Conservation (phyloP, 2,888 invertebrate genomes). For the Vannuccia rotundouncinata region DNA sequence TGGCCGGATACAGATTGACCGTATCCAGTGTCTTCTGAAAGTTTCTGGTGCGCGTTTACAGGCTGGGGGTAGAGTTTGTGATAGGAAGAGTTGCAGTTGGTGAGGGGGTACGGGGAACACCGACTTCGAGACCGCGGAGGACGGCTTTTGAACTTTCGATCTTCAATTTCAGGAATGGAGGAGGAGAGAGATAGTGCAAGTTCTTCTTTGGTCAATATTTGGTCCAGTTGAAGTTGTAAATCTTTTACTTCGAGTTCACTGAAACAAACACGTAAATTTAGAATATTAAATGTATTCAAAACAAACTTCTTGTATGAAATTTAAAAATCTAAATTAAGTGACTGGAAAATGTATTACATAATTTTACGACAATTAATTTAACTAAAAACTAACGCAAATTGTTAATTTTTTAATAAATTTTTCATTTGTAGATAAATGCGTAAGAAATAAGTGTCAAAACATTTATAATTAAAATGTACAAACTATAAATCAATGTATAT, state of each 20-base stretch:
- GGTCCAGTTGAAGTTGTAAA: slow-evolving; percentile 27
- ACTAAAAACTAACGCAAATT: no score
- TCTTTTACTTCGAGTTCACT: slow-evolving; percentile 29
- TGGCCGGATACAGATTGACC: background rate
- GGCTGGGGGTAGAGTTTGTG: background rate
- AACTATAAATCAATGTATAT: no score
- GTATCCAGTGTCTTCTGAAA: background rate
- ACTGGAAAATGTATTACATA: no score
- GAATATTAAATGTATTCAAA: no score
- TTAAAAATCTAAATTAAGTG: no score
- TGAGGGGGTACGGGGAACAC: background rate
- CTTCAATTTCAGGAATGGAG: background rate
- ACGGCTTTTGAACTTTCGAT: background rate
- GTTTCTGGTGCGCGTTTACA: background rate
- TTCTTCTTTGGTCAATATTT: slow-evolving; percentile 31
- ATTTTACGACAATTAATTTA: no score
- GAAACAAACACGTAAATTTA: no score
- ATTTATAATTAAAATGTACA: no score
- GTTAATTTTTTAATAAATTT: no score
- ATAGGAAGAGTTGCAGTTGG: background rate
- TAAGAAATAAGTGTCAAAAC: no score
- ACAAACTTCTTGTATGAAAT: no score
- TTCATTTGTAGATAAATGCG: no score
- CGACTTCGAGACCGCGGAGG: background rate
- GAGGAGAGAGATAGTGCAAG: background rate